Base-by-base conservation (phyloP, 2,888 invertebrate species). In the Nomada hirtipes region DNA sequence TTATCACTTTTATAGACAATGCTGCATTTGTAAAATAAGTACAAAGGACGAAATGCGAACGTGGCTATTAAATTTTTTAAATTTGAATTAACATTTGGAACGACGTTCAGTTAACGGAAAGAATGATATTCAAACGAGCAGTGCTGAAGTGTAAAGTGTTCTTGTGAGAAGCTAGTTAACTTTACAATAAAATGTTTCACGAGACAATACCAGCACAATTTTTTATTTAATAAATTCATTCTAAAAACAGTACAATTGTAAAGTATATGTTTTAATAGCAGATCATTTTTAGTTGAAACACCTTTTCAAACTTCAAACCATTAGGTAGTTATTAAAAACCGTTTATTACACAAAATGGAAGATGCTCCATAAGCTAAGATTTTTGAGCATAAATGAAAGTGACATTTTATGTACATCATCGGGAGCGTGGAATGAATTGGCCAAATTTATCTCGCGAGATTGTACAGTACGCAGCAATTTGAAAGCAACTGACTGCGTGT, bases 401-500 rank as follows among this genome's bases (percentile, higher is more conserved):
- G 63, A 50, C 76, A 50, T 68, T 50, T 15, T 60, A 26, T 53
- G 29, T n/a, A 44, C 67, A 76, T 78, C 61, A 61, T 76, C 76
- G 67, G 44, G 61, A 52, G 59, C 42, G 15, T 47, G 47, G 44
- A 67, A 72, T 47, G 65, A 23, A 23, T 0, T 23, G 68, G 64
- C 44, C 68, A 78, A 74, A 78, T 83, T 83, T 68, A 78, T 73
- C 63, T 47, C 23, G 59, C 50, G 59, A 67, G 71, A 76, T 76
- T 72, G 61, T 59, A 72, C 71, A 67, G 53, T 18, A 53, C 44
- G 47, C 57, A 18, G 57, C 73, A 71, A 53, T 79, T 72, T 61
- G 64, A 86, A 73, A 77, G 64, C 79, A 23, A 59, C 61, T 64
- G 68, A 73, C 64, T 82, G 71, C 65, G 59, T 82, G 64, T 79